These are phyloP conservation scores for Passerculus sandwichensis DNA, from an alignment of 2,797 vertebrate species.

Conservation along the genomic window DNA sequence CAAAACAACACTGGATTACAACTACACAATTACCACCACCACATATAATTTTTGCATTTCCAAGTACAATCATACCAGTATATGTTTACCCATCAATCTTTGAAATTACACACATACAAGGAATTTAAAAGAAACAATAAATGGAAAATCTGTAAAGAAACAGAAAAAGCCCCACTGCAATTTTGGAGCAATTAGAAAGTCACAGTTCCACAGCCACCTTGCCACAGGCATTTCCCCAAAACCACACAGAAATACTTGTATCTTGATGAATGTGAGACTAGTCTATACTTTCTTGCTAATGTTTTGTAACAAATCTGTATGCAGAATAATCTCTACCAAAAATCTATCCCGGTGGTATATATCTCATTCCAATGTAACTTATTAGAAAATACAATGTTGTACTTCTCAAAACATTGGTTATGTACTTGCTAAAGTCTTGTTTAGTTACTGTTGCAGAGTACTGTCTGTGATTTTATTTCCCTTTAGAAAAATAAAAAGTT, in stretches of 20 bases:
- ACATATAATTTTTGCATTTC: not conserved
- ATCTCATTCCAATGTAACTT: not conserved
- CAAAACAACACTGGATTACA: not conserved
- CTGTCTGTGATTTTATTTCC: not conserved
- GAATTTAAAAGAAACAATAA: not conserved
- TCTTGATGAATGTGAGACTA: not conserved
- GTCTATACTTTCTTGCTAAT: not conserved
- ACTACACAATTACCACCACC: too few relatives aligned
- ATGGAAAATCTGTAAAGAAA: not conserved
- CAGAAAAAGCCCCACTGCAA: not conserved
- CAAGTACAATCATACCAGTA: not conserved
- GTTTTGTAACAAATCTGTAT: not conserved
- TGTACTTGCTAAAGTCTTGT: not conserved
- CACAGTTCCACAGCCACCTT: not conserved
- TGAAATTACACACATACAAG: not conserved
- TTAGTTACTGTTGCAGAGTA: not conserved
- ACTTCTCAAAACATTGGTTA: not conserved
- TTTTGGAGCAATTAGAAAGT: not conserved
- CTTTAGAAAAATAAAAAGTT: constrained; percentile 20
- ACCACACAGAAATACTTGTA: rapidly evolving
- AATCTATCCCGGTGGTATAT: not conserved
- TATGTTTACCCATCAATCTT: not conserved
- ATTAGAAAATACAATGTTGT: not conserved
- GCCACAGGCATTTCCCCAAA: not conserved
- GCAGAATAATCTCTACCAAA: not conserved